Percentiles rank a stretch among this genome's conserved stretches.
phyloP scores from a whole-genome alignment of 2,888 invertebrate species.

The Drosophila nr. perissopoda region DNA sequence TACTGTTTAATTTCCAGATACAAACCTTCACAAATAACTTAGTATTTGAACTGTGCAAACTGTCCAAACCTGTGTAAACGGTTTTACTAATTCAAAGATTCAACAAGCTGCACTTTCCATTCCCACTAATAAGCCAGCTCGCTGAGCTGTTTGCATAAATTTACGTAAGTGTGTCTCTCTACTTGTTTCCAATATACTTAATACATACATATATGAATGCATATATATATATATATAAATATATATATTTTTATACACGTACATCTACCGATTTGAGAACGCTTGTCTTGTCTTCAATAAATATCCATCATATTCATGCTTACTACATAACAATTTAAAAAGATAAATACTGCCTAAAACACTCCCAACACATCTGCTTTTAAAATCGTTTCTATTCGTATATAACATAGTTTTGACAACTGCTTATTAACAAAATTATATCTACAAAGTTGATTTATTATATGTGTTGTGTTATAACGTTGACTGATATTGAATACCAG shows the following conservation, averaged over 20 bases:
- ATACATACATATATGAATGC: conserved; percentile 18
- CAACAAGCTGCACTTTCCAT: conserved; percentile 58
- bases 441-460: not conserved
- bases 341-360: conserved; percentile 13
- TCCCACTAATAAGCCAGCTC: conserved; percentile 45
- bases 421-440: not conserved
- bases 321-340: conserved; percentile 19
- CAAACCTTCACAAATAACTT: conserved; percentile 10
- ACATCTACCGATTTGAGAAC: conserved; percentile 11
- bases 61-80: conserved; percentile 23
- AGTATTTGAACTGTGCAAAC: conserved; percentile 26
- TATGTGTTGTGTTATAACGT: not conserved
- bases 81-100: conserved; percentile 45
- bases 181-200: conserved; percentile 14
- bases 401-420: not conserved
- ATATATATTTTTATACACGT: conserved; percentile 11
- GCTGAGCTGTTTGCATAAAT: conserved; percentile 54
- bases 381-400: not conserved
- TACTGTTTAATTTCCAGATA: conserved; percentile 36
- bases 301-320: conserved; percentile 35
- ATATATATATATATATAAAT: conserved; percentile 2
- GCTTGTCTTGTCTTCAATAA: conserved; percentile 27
- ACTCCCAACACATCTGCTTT: conserved; percentile 46
- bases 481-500: not conserved
- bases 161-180: conserved; percentile 65